Evolutionary conservation across 2,113 vertebrate species (phyloP).

Genomic region (Campylorhamphus procurvoides): DNA sequence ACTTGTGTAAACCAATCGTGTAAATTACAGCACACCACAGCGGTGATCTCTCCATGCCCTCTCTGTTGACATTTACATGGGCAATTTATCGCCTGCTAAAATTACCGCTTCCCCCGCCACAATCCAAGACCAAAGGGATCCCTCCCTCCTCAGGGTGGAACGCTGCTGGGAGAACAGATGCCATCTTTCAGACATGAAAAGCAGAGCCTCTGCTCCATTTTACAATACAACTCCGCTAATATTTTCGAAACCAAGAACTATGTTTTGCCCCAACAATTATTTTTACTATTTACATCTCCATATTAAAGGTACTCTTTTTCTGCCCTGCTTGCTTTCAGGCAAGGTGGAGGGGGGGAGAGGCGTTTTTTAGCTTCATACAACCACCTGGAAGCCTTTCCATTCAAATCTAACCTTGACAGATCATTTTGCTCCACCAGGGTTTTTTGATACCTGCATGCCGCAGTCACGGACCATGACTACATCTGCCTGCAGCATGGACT

Average conservation of each 20-base stretch:
- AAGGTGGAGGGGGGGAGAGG: background rate
- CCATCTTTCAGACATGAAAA: background rate
- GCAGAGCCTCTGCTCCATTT: conserved; percentile 2
- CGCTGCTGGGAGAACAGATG: conserved; percentile 26
- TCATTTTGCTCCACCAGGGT: background rate
- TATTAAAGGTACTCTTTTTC: background rate
- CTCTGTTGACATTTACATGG: conserved; percentile 36
- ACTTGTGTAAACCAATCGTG: background rate
- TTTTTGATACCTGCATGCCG: background rate
- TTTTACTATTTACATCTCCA: background rate
- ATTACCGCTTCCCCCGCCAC: conserved; percentile 4
- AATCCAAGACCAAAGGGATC: background rate
- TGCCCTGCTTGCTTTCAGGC: background rate
- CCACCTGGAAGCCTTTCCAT: background rate
- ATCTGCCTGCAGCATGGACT: background rate
- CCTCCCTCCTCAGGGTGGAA: background rate
- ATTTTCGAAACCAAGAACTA: background rate
- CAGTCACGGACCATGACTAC: background rate
- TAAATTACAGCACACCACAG: background rate
- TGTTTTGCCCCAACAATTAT: background rate
- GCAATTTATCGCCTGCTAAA: conserved; percentile 47
- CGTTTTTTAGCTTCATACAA: background rate
- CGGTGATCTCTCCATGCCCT: background rate
- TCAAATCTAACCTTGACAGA: background rate
- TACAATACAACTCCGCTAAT: background rate